Conservation (phyloP, 2,888 invertebrate genomes). For the Tupiocoris notatus region DNA sequence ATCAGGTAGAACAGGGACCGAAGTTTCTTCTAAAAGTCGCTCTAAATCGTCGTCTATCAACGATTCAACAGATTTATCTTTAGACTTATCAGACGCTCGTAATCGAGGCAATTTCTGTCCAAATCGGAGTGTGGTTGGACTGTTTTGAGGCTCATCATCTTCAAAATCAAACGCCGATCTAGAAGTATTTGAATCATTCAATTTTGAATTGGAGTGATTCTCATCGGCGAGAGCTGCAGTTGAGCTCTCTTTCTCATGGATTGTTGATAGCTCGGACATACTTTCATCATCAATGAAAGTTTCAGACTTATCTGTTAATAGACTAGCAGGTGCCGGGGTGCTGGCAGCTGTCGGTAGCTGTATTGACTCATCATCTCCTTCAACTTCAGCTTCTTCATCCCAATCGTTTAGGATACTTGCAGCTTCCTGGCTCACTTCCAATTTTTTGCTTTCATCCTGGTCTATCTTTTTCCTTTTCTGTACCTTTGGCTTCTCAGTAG, state of each 20-base stretch:
- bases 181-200: not conserved
- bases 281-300: not conserved
- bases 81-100: conserved; percentile 50
- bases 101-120: conserved; percentile 68
- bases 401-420: conserved; percentile 71
- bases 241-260: conserved; percentile 50
- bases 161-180: conserved; percentile 66
- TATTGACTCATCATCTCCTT: conserved; percentile 53
- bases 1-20: conserved; percentile 61
- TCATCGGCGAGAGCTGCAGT: no score
- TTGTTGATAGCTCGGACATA: not conserved
- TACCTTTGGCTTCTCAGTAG: not conserved
- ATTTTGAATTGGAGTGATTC: conserved; percentile 2
- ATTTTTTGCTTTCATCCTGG: not conserved
- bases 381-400: conserved; percentile 67
- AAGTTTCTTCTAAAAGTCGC: conserved; percentile 63
- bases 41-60: conserved; percentile 54
- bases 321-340: not conserved
- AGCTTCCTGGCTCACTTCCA: conserved; percentile 12
- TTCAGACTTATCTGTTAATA: not conserved
- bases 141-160: conserved; percentile 60
- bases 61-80: not conserved
- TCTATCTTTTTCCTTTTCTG: not conserved
- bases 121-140: conserved; percentile 57
- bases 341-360: not conserved